Evolutionary conservation across 1,140 invertebrate species (phyloP).

Genomic region (Argopecten irradians): DNA sequence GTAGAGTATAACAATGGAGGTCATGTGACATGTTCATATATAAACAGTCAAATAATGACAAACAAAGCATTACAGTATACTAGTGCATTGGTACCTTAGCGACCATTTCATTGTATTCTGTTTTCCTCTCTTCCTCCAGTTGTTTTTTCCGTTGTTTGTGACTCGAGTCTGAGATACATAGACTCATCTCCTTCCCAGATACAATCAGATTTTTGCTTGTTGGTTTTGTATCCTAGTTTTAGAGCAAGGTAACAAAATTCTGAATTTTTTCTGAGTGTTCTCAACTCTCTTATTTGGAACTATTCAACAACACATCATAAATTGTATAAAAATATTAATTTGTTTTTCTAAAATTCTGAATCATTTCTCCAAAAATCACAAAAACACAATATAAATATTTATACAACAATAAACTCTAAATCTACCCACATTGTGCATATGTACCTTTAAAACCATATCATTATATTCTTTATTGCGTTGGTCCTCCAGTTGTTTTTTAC

Average conservation of each 20-base stretch:
- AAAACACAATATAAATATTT: no score
- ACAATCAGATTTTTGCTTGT: not conserved
- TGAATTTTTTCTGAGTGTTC: no score
- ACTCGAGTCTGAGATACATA: not conserved
- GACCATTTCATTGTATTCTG: slow-evolving; percentile 16
- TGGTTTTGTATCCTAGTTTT: not conserved
- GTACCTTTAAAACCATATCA: not conserved
- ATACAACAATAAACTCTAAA: no score
- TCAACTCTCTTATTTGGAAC: no score
- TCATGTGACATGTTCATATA: no score
- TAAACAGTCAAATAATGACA: no score
- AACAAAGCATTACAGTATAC: not conserved
- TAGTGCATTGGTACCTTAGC: not conserved
- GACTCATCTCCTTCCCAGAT: not conserved
- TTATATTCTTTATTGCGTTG: not conserved
- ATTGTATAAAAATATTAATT: no score
- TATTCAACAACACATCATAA: no score
- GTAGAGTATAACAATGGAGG: no score
- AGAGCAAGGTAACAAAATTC: not conserved
- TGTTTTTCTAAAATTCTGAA: no score
- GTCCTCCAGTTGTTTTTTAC: not conserved
- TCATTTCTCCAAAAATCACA: no score
- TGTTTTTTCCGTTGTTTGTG: not conserved
- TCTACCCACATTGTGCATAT: not conserved
- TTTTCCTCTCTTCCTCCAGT: not conserved